A percentile compares a stretch with the other conserved stretches of the same genome.
These are phyloP conservation scores for Dione juno DNA, from an alignment of 2,888 invertebrate species.

Conservation along the genomic window DNA sequence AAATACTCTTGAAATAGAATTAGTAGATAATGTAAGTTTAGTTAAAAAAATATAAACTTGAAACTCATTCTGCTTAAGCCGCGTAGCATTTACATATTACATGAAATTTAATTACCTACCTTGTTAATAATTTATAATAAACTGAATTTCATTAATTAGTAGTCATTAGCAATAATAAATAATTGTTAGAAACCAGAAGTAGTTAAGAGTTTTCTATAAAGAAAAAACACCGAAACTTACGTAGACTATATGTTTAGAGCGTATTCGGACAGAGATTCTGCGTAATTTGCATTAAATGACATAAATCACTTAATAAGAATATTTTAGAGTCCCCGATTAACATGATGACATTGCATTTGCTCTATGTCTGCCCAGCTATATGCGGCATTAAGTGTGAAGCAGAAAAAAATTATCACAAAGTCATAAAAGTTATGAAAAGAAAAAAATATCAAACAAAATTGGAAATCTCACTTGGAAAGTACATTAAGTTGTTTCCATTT, in stretches of 20 bases:
- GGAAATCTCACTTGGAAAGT: conserved; percentile 25
- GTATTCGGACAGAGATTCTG: no score
- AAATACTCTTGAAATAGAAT: not conserved
- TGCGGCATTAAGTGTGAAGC: not conserved
- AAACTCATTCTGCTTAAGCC: not conserved
- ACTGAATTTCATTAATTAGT: no score
- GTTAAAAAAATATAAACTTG: not conserved
- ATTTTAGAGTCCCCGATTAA: no score
- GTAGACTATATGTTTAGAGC: no score
- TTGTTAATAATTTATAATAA: not conserved
- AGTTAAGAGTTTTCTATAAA: no score
- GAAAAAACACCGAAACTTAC: no score
- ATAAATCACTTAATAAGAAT: no score
- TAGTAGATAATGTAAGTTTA: not conserved
- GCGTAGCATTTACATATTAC: not conserved
- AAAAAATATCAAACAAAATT: not conserved
- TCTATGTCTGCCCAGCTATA: no score
- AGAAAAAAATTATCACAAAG: not conserved
- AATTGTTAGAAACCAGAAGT: no score
- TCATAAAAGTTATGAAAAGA: not conserved
- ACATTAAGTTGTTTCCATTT: conserved; percentile 32
- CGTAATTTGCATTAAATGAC: no score
- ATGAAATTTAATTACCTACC: not conserved
- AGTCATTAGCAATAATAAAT: no score
- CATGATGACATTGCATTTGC: no score